phyloP scores from a whole-genome alignment of 2,888 invertebrate species.

The Nymphalis urticae region DNA sequence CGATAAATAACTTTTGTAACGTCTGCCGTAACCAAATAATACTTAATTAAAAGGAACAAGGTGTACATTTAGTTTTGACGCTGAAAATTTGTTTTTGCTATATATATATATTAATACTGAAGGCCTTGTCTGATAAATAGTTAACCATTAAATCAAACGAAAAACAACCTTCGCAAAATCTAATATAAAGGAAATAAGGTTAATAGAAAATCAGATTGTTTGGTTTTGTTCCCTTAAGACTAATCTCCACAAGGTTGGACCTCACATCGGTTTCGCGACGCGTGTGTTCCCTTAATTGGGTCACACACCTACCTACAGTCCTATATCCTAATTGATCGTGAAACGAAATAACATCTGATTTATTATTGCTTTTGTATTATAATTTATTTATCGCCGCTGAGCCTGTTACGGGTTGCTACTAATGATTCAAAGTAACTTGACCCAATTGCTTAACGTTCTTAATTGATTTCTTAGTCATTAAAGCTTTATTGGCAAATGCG shows the following conservation, averaged over 20 bases:
- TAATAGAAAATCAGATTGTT: slow-evolving; percentile 53
- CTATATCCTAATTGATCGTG: slow-evolving; percentile 63
- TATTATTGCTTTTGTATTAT: slow-evolving; percentile 36
- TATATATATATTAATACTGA: background rate
- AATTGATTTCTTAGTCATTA: slow-evolving; percentile 19
- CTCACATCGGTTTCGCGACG: slow-evolving; percentile 67
- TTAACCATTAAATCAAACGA: background rate
- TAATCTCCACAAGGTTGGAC: slow-evolving; percentile 65
- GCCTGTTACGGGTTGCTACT: slow-evolving; percentile 16
- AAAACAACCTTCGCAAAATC: slow-evolving; percentile 10
- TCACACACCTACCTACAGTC: slow-evolving; percentile 52
- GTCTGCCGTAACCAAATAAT: no score
- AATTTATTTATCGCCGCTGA: slow-evolving; percentile 26
- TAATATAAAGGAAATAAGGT: slow-evolving; percentile 48
- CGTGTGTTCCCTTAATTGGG: slow-evolving; percentile 71
- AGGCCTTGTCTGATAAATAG: background rate
- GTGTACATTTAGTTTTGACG: no score
- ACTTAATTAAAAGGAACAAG: no score
- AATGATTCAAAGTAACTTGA: slow-evolving; percentile 21
- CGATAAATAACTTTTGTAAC: no score
- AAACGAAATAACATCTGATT: slow-evolving; percentile 58
- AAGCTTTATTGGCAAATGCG: no score
- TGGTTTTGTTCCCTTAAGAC: slow-evolving; percentile 55
- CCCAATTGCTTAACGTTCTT: slow-evolving; percentile 22
- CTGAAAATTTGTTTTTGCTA: no score